Percentiles rank a stretch among this genome's conserved stretches.
These are phyloP conservation scores for Chlorocebus sabaeus DNA, from an alignment of 2,113 vertebrate species.

Conservation along the genomic window DNA sequence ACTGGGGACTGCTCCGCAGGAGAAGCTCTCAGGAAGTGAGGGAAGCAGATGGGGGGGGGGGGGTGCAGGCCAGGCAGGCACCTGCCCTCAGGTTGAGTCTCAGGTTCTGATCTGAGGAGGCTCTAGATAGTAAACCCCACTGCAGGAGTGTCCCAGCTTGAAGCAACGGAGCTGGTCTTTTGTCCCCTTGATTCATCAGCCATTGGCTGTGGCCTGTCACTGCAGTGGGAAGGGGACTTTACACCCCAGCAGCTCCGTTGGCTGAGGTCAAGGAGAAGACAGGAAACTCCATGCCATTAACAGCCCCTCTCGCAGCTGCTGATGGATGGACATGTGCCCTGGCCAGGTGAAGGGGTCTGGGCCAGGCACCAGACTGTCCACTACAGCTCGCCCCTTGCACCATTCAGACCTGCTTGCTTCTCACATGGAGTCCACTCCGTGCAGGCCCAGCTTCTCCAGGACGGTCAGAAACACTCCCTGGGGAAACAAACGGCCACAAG, in stretches of 20 bases:
- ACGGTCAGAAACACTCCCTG: background rate
- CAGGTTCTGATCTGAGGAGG: background rate
- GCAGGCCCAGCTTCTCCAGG: background rate
- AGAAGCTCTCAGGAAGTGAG: background rate
- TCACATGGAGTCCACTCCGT: background rate
- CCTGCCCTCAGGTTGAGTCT: no score
- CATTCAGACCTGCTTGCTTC: background rate
- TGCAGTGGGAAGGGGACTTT: no score
- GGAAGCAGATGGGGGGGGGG: background rate
- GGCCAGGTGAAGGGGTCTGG: background rate
- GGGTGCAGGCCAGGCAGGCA: background rate
- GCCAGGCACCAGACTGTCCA: rapidly evolving
- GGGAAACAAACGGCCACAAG: background rate
- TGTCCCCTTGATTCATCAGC: background rate
- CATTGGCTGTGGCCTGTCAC: background rate
- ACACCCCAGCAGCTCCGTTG: background rate
- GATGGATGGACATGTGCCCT: rapidly evolving
- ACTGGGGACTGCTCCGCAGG: rapidly evolving
- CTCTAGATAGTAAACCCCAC: no score
- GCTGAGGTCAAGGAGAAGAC: background rate
- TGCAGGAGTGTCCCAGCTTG: background rate
- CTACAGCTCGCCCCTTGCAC: background rate
- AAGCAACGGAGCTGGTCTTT: background rate
- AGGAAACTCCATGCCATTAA: background rate
- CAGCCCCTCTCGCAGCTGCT: background rate